phyloP scores from a whole-genome alignment of 1,140 invertebrate genomes.

The Phymorhynchus buccinoides region DNA sequence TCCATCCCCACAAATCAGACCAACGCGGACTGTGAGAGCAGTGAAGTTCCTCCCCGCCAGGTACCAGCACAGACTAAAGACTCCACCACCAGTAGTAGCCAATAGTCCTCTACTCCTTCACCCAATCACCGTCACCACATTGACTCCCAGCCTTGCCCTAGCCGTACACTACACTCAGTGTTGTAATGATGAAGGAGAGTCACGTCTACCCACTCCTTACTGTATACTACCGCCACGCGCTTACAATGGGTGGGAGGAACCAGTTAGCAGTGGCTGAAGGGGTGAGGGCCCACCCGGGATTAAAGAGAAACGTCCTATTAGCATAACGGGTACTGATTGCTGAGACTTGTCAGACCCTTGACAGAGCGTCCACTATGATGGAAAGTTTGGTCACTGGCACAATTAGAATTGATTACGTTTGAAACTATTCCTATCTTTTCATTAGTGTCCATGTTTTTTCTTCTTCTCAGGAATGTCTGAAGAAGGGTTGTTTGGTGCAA shows the following conservation, averaged over 20 bases:
- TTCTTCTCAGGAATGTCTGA: too few relatives aligned
- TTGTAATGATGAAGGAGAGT: neutral
- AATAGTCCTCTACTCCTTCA: neutral
- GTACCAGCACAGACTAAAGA: neutral
- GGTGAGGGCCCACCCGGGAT: neutral
- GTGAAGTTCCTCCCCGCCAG: neutral
- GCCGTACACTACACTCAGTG: neutral
- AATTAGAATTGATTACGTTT: too few relatives aligned
- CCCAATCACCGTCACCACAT: neutral
- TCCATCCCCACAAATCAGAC: neutral
- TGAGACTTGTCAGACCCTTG: too few relatives aligned
- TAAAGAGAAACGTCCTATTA: conserved; percentile 9
- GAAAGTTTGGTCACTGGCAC: too few relatives aligned
- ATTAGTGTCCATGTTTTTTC: too few relatives aligned
- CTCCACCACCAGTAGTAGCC: neutral
- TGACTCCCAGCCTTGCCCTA: neutral
- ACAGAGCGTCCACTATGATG: too few relatives aligned
- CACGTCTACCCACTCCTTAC: too few relatives aligned
- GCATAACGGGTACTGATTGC: neutral
- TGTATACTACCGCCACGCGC: neutral
- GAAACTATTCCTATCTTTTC: too few relatives aligned
- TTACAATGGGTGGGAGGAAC: neutral
- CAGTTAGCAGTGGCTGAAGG: neutral
- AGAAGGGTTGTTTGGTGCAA: too few relatives aligned
- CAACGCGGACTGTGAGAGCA: neutral